Base-by-base conservation (phyloP, 2,888 invertebrate species). In the Habroteleia sp. region DNA sequence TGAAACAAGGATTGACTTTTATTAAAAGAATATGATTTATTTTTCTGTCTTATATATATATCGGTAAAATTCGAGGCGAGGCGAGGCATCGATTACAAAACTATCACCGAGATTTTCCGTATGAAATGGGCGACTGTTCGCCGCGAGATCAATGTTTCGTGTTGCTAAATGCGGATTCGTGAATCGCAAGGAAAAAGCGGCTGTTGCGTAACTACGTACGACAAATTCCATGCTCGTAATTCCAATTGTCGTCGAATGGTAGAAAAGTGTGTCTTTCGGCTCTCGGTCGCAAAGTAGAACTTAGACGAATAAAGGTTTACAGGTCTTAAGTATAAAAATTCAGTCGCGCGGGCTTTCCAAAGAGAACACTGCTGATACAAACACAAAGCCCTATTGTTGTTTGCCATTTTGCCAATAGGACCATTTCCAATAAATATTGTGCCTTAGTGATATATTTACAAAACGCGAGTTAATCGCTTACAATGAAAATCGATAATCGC, bases 361-460 rank as follows among this genome's bases (percentile, higher is more conserved):
- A 27, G 16, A 20, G 16, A 11, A 3, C 23, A 16, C 14, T 4
- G 6, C 33, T 31, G n/a, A 8, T 35, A 11, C 2, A 37, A 16
- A 37, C 27, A 23, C 23, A 37, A 37, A 33, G n/a, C n/a, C n/a
- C n/a, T n/a, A n/a, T n/a, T n/a, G n/a, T n/a, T n/a, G n/a, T n/a
- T n/a, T n/a, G n/a, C n/a, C n/a, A n/a, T n/a, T n/a, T n/a, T n/a
- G n/a, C n/a, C n/a, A n/a, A n/a, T n/a, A n/a, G n/a, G 29, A 58
- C 60, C 27, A 60, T 17, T 46, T 56, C 46, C 62, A 62, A 62
- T 62, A 62, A 62, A 62, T 62, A 62, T 62, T 20, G 39, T 41
- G 39, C 48, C 52, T 52, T 52, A 50, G 7, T 63, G 63, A 63
- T 52, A 52, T 60, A 60, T 63, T 52, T 63, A 52, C 52, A 50